These are phyloP conservation scores for Otus scops DNA, from an alignment of 2,797 vertebrate genomes.

Conservation along the genomic window DNA sequence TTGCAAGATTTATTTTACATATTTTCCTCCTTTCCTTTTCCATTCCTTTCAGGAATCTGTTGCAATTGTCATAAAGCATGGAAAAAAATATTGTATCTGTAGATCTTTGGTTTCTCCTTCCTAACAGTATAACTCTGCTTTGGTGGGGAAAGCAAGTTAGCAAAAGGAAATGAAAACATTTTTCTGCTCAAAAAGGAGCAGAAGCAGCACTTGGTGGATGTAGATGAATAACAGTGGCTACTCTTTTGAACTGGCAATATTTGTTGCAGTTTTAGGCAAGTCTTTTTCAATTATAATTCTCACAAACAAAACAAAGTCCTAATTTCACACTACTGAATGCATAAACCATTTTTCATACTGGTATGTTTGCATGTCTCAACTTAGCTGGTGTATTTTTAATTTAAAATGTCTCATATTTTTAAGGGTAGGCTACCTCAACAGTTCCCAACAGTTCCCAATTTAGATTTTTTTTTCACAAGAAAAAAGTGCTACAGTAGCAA, in stretches of 20 bases:
- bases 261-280: neutral
- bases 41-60: neutral
- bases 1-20: neutral
- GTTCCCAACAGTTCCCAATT: neutral
- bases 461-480: neutral
- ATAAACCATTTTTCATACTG: neutral
- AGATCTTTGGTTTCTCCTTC: neutral
- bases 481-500: neutral
- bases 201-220: neutral
- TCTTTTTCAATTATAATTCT: neutral
- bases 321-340: neutral
- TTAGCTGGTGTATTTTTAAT: neutral
- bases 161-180: neutral
- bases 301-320: neutral
- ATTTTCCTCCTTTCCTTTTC: neutral
- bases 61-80: neutral
- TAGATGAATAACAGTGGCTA: neutral
- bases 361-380: neutral
- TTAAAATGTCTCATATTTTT: neutral
- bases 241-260: neutral
- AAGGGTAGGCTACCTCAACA: neutral
- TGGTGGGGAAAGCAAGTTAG: neutral
- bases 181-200: neutral
- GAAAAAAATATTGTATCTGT: neutral
- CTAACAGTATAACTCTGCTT: neutral